phyloP scores from a whole-genome alignment of 2,113 vertebrate species.

The Macquaria ambigua region DNA sequence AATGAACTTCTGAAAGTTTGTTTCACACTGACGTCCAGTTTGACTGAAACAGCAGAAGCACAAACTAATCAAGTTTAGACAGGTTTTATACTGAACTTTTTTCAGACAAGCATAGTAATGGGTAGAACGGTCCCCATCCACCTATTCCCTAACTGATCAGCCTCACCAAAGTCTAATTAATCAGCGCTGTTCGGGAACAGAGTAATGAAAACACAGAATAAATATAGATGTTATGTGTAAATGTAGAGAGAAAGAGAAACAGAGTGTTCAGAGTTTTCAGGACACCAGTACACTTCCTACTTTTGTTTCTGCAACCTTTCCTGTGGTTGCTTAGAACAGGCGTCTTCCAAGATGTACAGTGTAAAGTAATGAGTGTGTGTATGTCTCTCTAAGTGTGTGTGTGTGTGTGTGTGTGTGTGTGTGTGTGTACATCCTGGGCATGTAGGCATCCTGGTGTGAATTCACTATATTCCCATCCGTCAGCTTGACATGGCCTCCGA shows the following conservation, averaged over 20 bases:
- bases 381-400: conserved; percentile 20
- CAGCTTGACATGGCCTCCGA: conserved; percentile 72
- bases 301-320: conserved; percentile 52
- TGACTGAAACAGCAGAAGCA: not conserved
- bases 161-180: conserved; percentile 32
- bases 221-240: not conserved
- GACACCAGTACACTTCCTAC: not conserved
- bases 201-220: conserved; percentile 12
- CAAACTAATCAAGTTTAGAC: not conserved
- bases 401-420: conserved; percentile 15
- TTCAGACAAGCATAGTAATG: not conserved
- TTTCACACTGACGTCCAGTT: not conserved
- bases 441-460: conserved; percentile 57
- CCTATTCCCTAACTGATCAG: not conserved
- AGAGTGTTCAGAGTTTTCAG: not conserved
- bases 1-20: conserved; percentile 3
- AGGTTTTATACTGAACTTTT: not conserved
- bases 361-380: conserved; percentile 37
- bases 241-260: not conserved
- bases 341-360: conserved; percentile 19
- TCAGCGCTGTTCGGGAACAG: conserved; percentile 18
- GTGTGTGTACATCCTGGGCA: conserved; percentile 10
- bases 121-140: not conserved
- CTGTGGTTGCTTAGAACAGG: not conserved
- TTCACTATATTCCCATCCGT: conserved; percentile 64